A percentile compares a stretch with the other conserved stretches of the same genome.
Conservation (phyloP, 2,113 vertebrate species). For the Podarcis cretensis region DNA sequence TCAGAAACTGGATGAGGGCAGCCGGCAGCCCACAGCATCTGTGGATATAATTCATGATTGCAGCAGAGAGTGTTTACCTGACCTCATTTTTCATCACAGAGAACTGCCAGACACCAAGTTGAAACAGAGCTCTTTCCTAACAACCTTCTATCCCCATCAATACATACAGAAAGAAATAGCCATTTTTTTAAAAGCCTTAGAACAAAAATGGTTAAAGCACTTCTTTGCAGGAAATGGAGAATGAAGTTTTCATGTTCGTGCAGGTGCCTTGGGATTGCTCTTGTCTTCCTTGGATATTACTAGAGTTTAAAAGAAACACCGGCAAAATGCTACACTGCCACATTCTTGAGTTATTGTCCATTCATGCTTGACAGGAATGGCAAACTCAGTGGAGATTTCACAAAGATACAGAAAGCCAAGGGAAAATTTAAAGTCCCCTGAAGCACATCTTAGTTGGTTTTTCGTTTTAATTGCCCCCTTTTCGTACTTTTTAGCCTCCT, state of each 20-base stretch:
- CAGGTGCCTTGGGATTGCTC: not conserved
- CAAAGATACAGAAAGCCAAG: not conserved
- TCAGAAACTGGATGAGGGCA: not conserved
- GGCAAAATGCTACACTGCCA: not conserved
- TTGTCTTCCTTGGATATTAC: not conserved
- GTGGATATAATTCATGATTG: conserved; percentile 15
- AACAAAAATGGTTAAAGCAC: not conserved
- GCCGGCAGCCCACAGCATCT: not conserved
- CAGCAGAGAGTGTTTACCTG: conserved; percentile 7
- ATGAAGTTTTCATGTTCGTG: conserved; percentile 1
- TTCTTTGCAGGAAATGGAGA: conserved; percentile 3
- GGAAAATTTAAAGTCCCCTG: not conserved
- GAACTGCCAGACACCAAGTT: conserved; percentile 6
- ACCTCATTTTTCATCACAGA: conserved; percentile 27
- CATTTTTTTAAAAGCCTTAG: not conserved
- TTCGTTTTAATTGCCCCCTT: not conserved
- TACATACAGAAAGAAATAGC: not conserved
- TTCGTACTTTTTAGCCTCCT: not conserved
- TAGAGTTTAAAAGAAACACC: not conserved
- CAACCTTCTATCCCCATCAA: not conserved
- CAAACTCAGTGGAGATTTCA: not conserved
- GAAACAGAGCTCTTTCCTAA: conserved; percentile 4
- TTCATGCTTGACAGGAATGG: not conserved
- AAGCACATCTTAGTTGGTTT: not conserved
- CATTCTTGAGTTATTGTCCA: not conserved